phyloP scores from a whole-genome alignment of 2,888 invertebrate genomes.

The Spisula solida region DNA sequence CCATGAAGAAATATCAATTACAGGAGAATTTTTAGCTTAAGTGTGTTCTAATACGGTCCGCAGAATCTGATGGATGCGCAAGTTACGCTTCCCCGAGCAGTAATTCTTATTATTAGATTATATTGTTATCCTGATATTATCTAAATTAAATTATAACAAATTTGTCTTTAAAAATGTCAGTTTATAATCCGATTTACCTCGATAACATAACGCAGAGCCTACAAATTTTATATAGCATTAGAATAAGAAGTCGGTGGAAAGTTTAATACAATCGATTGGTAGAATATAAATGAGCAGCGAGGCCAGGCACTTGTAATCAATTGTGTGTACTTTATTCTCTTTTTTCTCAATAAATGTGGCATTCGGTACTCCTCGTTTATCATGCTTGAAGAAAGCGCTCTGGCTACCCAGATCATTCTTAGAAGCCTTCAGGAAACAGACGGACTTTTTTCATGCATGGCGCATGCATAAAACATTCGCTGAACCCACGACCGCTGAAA shows the following conservation, averaged over 20 bases:
- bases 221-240: slow-evolving; percentile 66
- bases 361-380: slow-evolving; percentile 25
- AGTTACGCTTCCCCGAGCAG: slow-evolving; percentile 47
- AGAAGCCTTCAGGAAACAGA: not conserved
- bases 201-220: slow-evolving; percentile 69
- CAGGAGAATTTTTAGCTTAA: slow-evolving; percentile 52
- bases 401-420: not conserved
- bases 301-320: slow-evolving; percentile 27
- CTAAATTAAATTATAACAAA: slow-evolving; percentile 73
- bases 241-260: slow-evolving; percentile 61
- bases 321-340: slow-evolving; percentile 7
- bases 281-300: slow-evolving; percentile 26
- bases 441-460: not conserved
- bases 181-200: slow-evolving; percentile 63
- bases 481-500: too few species aligned
- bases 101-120: slow-evolving; percentile 71
- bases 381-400: slow-evolving; percentile 1
- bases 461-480: not conserved
- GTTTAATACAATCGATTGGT: slow-evolving; percentile 55
- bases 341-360: slow-evolving; percentile 21
- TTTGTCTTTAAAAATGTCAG: slow-evolving; percentile 75
- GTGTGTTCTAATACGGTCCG: slow-evolving; percentile 60
- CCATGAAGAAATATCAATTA: slow-evolving; percentile 46
- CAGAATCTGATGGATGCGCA: slow-evolving; percentile 56
- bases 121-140: slow-evolving; percentile 72